Base-by-base conservation (phyloP, 1,140 invertebrate genomes). In the Steinernema feltiae region DNA sequence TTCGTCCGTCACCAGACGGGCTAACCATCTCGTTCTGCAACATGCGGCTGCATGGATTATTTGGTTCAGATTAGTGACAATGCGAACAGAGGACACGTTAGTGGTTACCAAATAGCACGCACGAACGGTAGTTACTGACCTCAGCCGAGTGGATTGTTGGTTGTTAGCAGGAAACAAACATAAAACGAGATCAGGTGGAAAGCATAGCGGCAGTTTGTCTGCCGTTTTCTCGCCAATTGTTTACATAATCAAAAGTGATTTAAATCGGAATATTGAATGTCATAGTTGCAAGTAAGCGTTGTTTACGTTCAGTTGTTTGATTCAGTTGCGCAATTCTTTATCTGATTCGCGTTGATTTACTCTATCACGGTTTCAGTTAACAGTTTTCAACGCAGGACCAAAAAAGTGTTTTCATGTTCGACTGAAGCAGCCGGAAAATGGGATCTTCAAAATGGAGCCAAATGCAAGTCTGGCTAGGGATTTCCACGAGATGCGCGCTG, bases 11-110 rank as follows among this genome's bases (percentile, higher is more conserved):
- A 27, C 2, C 53, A 17, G 53, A 63, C 53, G 53, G 53, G 53
- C 53, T 7, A 63, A 63, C 53, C 53, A 63, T 63, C 53, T 63
- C 53, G 12, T 63, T 63, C 53, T 63, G 53, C 24, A 63, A 63
- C 53, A 63, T 63, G 53, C 53, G 53, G n/a, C n/a, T n/a, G n/a
- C n/a, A n/a, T n/a, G n/a, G n/a, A n/a, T n/a, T n/a, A n/a, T n/a
- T n/a, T n/a, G n/a, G n/a, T n/a, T n/a, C n/a, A n/a, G n/a, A n/a
- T n/a, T n/a, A n/a, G n/a, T n/a, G n/a, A n/a, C n/a, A n/a, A n/a
- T n/a, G n/a, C n/a, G 35, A 41, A 41, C 35, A 41, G 18, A 7
- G 35, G 35, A 41, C 35, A 18, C 7, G 35, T 41, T 41, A 41
- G 35, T 41, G 18, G 35, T 7, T 41, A 41, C 18, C 18, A 41